Evolutionary conservation across 2,888 invertebrate species (phyloP).

Genomic region (Allolobophora icterica): DNA sequence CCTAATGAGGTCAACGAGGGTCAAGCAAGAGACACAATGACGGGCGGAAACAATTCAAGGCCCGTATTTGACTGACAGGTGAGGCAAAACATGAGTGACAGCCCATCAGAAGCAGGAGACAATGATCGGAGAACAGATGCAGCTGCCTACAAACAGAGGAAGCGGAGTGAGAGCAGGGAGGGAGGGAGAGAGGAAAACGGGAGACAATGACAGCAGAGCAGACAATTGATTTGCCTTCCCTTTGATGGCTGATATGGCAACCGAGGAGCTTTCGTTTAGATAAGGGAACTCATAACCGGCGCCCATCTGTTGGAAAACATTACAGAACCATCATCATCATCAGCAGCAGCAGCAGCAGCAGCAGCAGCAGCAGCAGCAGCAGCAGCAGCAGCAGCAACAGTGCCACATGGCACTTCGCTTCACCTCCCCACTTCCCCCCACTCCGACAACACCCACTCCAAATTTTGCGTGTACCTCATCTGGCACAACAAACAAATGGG

Average conservation of each 20-base stretch:
- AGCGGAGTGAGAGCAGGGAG: background rate
- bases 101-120: too few relatives aligned
- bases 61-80: background rate
- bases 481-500: background rate
- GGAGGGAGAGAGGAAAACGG: background rate
- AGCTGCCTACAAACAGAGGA: background rate
- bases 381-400: background rate
- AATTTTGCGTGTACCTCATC: background rate
- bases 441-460: background rate
- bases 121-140: background rate
- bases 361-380: background rate
- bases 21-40: background rate
- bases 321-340: too few relatives aligned
- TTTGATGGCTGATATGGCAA: background rate
- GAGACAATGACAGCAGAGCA: background rate
- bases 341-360: background rate
- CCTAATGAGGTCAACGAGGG: background rate
- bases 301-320: background rate
- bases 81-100: background rate
- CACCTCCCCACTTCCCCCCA: background rate
- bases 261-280: background rate
- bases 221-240: conserved; percentile 9
- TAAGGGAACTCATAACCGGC: background rate
- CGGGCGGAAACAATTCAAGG: background rate
- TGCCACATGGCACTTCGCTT: background rate